Evolutionary conservation across 2,888 invertebrate species (phyloP).

Genomic region (Drosophila yooni): DNA sequence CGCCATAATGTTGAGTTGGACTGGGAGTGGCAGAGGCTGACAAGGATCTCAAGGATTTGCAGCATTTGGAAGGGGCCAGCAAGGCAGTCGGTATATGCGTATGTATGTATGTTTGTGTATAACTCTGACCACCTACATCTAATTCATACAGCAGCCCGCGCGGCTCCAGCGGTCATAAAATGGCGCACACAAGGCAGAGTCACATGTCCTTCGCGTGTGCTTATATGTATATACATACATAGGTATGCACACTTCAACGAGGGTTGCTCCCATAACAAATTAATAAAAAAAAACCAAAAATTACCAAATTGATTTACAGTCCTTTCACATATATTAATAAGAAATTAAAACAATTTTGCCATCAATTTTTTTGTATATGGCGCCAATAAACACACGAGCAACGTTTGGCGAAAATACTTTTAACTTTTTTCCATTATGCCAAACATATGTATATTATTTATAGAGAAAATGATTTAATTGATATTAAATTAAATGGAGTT

Average conservation of each 20-base stretch:
- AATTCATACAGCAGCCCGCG: slow-evolving; percentile 57
- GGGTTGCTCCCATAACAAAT: slow-evolving; percentile 21
- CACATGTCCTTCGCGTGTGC: slow-evolving; percentile 47
- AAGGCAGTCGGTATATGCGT: slow-evolving; percentile 27
- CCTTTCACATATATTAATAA: not conserved
- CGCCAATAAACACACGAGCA: not conserved
- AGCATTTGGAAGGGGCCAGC: slow-evolving; percentile 53
- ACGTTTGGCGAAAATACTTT: not conserved
- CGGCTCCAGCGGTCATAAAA: slow-evolving; percentile 65
- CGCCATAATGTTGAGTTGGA: slow-evolving; percentile 56
- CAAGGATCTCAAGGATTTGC: slow-evolving; percentile 83
- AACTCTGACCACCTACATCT: slow-evolving; percentile 68
- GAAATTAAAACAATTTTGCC: not conserved
- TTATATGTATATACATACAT: slow-evolving; percentile 8
- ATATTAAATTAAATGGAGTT: not conserved
- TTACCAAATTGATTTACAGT: not conserved
- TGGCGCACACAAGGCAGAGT: slow-evolving; percentile 41
- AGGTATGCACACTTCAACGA: slow-evolving; percentile 25
- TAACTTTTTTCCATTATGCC: not conserved
- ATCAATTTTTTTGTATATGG: not conserved
- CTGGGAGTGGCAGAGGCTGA: slow-evolving; percentile 42
- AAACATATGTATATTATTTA: not conserved
- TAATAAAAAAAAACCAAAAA: not conserved
- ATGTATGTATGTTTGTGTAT: not conserved
- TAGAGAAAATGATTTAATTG: not conserved